A percentile compares a stretch with the other conserved stretches of the same genome.
Evolutionary conservation across 2,797 vertebrate genomes (phyloP).

Genomic region (Fistularia tabacaria): DNA sequence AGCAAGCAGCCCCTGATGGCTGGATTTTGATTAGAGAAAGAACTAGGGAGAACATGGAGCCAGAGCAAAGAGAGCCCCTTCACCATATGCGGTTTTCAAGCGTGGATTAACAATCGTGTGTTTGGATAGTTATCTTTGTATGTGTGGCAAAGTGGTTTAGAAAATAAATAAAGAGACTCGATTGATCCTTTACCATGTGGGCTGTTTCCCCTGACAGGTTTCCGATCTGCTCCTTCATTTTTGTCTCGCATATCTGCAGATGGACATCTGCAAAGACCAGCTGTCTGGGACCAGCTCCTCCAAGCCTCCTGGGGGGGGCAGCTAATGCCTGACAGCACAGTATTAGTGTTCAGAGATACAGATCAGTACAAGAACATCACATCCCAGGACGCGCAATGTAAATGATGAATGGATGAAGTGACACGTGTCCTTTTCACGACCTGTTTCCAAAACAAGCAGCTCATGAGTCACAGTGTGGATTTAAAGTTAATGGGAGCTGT

Average conservation of each 20-base stretch:
- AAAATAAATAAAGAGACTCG: too few relatives aligned
- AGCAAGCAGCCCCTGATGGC: conserved; percentile 22
- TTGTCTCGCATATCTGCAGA: conserved; percentile 74
- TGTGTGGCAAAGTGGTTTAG: too few relatives aligned
- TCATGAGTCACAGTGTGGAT: conserved; percentile 37
- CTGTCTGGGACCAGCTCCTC: conserved; percentile 55
- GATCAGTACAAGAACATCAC: too few relatives aligned
- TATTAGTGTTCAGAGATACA: too few relatives aligned
- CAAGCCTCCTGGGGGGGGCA: conserved; percentile 18
- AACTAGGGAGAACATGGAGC: conserved; percentile 12
- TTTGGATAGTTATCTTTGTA: too few relatives aligned
- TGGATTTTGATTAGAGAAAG: conserved; percentile 28
- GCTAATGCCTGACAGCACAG: conserved; percentile 18
- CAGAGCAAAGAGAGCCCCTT: too few relatives aligned
- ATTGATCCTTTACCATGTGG: conserved; percentile 45
- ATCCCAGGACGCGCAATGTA: not conserved
- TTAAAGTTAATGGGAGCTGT: conserved; percentile 3
- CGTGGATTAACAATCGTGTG: too few relatives aligned
- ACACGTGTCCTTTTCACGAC: conserved; percentile 19
- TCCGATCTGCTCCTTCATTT: conserved; percentile 69
- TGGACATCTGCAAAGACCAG: conserved; percentile 73
- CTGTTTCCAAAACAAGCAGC: conserved; percentile 14
- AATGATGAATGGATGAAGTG: conserved; percentile 9
- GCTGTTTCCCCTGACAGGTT: conserved; percentile 62
- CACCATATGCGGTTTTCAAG: too few relatives aligned